Conservation (phyloP, 2,797 vertebrate genomes). For the Manis pentadactyla region DNA sequence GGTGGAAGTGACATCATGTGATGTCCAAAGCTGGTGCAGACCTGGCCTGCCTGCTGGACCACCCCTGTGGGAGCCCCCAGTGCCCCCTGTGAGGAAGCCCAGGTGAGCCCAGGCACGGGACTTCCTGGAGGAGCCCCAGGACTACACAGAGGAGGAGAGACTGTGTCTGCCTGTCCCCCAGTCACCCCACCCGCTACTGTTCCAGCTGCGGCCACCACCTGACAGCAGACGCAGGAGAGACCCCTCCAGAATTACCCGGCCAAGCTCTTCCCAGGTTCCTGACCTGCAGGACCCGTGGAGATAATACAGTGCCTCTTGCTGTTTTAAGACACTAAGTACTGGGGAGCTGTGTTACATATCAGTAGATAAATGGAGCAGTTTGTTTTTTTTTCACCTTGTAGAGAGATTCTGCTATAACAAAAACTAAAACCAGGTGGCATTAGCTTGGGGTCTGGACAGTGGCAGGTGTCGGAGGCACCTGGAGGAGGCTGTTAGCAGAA, state of each 20-base stretch:
- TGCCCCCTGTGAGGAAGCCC: neutral
- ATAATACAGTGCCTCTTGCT: neutral
- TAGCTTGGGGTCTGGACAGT: neutral
- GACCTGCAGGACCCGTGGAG: neutral
- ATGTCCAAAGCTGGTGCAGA: neutral
- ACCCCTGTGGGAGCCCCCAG: neutral
- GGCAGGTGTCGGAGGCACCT: neutral
- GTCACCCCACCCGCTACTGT: neutral
- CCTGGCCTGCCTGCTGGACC: neutral
- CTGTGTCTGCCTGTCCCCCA: fast-evolving
- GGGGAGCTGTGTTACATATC: neutral
- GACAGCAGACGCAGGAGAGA: fast-evolving
- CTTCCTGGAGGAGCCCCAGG: neutral
- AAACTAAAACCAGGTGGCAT: neutral
- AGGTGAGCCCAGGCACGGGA: neutral
- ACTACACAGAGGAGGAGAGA: neutral
- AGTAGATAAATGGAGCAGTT: neutral
- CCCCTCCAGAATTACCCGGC: neutral
- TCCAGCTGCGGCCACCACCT: neutral
- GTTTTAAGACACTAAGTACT: neutral
- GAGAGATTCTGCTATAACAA: neutral
- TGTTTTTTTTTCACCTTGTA: neutral
- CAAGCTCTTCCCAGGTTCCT: neutral
- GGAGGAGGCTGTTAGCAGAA: conserved; percentile 31
- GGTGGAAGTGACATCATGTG: neutral